Conservation (phyloP, 2,888 invertebrate species). For the Andricus quercusramuli region DNA sequence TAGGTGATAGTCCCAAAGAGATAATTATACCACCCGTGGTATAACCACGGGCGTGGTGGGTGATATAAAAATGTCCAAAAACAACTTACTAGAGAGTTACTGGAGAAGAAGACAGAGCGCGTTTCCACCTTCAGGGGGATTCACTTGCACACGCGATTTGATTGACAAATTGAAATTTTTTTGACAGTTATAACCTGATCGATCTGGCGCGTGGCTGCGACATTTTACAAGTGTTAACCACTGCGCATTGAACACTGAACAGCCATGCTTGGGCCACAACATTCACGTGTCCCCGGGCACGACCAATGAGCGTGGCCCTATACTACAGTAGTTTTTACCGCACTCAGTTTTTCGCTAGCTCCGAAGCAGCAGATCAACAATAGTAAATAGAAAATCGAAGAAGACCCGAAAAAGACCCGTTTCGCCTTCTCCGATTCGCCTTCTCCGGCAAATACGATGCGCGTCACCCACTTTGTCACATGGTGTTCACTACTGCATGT, state of each 20-base stretch:
- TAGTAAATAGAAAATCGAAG: background rate
- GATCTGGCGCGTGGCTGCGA: conserved; percentile 73
- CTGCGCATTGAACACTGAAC: conserved; percentile 75
- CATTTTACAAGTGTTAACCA: conserved; percentile 77
- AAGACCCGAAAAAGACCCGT: too few species aligned
- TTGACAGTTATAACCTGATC: conserved; percentile 71
- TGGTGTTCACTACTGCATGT: conserved; percentile 56
- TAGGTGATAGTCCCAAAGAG: conserved; percentile 66
- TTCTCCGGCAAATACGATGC: conserved; percentile 46
- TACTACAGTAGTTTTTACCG: conserved; percentile 16
- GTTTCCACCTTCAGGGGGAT: conserved; percentile 57
- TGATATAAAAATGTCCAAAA: conserved; percentile 14
- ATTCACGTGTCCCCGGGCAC: conserved; percentile 79
- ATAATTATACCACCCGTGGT: conserved; percentile 50
- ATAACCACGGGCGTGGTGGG: conserved; percentile 62
- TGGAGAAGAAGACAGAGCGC: conserved; percentile 43
- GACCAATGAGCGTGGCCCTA: conserved; percentile 77
- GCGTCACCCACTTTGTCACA: conserved; percentile 73
- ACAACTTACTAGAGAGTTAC: conserved; percentile 39
- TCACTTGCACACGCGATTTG: conserved; percentile 41
- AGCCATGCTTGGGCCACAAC: conserved; percentile 77
- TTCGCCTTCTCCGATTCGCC: too few species aligned
- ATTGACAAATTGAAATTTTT: background rate
- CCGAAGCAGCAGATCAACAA: background rate
- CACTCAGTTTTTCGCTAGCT: conserved; percentile 4